A percentile compares a stretch with the other conserved stretches of the same genome.
phyloP scores from a whole-genome alignment of 2,797 vertebrate species.

The Galagoides demidoff region DNA sequence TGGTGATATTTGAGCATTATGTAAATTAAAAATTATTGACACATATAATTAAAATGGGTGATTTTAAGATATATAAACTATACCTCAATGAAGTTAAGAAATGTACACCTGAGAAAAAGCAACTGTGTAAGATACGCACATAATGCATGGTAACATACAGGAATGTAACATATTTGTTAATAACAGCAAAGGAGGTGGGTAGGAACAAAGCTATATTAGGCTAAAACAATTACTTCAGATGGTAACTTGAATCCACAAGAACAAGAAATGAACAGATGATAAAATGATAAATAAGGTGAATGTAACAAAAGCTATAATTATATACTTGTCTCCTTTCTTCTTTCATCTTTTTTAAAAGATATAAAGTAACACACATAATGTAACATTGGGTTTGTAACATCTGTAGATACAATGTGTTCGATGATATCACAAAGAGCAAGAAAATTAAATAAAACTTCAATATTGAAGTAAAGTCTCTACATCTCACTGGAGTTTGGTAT shows the following conservation, averaged over 20 bases:
- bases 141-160: background rate
- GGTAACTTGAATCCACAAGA: background rate
- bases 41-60: background rate
- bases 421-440: background rate
- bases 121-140: background rate
- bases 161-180: background rate
- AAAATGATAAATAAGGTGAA: background rate
- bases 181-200: background rate
- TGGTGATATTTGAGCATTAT: background rate
- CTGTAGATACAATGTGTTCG: background rate
- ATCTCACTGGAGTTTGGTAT: background rate
- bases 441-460: background rate
- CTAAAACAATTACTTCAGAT: background rate
- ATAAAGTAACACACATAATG: slow-evolving; percentile 2
- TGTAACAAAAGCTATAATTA: slow-evolving; percentile 10
- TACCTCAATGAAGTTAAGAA: background rate
- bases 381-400: background rate
- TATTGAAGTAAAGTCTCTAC: background rate
- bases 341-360: slow-evolving; percentile 19
- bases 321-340: background rate
- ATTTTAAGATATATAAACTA: background rate
- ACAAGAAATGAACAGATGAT: background rate
- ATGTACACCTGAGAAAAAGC: background rate
- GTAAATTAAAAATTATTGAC: background rate
- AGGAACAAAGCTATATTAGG: background rate